Evolutionary conservation across 2,113 vertebrate species (phyloP), one percentile per base, ranked within the genome.

Genomic region (Carettochelys insculpta): DNA sequence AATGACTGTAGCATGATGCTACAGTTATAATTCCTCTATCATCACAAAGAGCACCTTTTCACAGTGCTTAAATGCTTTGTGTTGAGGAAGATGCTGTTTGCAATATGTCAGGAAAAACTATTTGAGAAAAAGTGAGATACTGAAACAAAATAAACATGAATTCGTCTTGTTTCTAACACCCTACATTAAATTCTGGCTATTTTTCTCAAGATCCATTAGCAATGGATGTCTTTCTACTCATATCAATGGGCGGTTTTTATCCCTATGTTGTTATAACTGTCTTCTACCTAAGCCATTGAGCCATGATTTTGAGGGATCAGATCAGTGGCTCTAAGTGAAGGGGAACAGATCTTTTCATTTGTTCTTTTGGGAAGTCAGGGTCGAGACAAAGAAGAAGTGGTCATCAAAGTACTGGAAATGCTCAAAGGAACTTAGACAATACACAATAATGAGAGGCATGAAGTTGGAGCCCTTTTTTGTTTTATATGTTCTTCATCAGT

Each of bases 141-240:
- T 68, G 25, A 12, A 29, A 27, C 41, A 45, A n/a, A n/a, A 29
- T 95, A 92, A 93, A 83, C 88, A 85, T 9, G 1, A 87, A 52
- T 65, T 82, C 76, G 58, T 94, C 94, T 93, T 80, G 78, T 77
- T 79, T 75, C 84, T 94, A 85, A 88, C 92, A 95, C 50, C 83
- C 77, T 83, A 58, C 71, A 94, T 83, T 86, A 45, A 27, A 45
- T 77, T 50, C 50, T 43, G 53, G 48, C 41, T 75, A 22, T 45
- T 43, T 45, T 43, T 45, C 24, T 16, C 41, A 43, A 75, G 92
- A 85, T 94, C 83, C 83, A 89, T 95, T 93, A 94, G 1, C 52
- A n/a, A 7, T 52, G 65, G 34, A 17, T 93, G 94, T 94, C 94
- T 92, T 50, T 88, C 88, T 41, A 65, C 45, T 77, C 31, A 4